Evolutionary conservation across 2,797 vertebrate genomes (phyloP), one percentile per base, ranked within the genome.

Genomic region (Chaenodraco wilsoni): DNA sequence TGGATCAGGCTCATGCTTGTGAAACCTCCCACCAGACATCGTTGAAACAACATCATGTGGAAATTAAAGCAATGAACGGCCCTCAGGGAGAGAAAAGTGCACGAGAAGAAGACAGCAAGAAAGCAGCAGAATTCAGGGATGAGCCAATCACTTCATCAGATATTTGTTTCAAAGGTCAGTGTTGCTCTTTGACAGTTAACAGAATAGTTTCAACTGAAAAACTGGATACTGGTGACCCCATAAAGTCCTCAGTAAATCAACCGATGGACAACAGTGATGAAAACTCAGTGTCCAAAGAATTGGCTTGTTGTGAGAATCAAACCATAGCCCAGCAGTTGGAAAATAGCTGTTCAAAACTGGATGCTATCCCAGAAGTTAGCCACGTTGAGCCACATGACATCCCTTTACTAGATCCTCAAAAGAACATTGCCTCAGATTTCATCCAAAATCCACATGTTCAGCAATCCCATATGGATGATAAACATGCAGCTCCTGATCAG

Each of bases 291-390:
- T 77, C 80, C 44, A 56, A 70, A 71, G 55, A 84, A 12, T 23
- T 65, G 33, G 10, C 33, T 46, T 27, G 44, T 69, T 63, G 45
- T 57, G 70, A 77, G 27, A 75, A 82, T 61, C 55, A 61, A 66
- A 33, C 56, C 3, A 0, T 46, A 33, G 51, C 23, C 74, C 33
- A 48, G 52, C 69, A 78, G 60, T 66, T 52, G 33, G 84, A 90
- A 70, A 89, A 82, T 69, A 81, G 51, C 69, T 37, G 37, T 50
- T 81, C 78, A 65, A 92, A 91, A 79, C 88, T 94, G 76, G 85
- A 92, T 54, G 86, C 89, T 2, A 94, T 93, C 65, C 89, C 65
- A 48, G 93, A 92, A 78, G 77, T 84, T 14, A 78, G 65, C 69
- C 75, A 70, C 7, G 9, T 75, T 13, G 87, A 89, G 59, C 72